These are phyloP conservation scores for Pegoplata infirma DNA, from an alignment of 2,888 invertebrate species.

Conservation along the genomic window DNA sequence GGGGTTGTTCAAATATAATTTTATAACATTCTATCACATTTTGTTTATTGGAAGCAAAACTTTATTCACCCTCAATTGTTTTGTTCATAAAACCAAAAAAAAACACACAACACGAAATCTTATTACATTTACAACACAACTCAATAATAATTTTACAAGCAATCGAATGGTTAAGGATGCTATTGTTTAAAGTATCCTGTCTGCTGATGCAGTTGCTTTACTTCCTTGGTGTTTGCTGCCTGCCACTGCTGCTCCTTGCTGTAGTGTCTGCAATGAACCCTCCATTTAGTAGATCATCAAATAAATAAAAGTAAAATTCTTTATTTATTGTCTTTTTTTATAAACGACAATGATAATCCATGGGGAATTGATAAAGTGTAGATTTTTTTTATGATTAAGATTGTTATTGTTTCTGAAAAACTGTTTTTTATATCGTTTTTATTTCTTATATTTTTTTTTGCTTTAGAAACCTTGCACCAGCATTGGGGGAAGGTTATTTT, in stretches of 20 bases:
- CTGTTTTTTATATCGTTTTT: not conserved
- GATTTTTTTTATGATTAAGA: slow-evolving; percentile 55
- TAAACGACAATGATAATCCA: slow-evolving; percentile 52
- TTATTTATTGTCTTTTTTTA: slow-evolving; percentile 6
- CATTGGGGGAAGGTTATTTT: slow-evolving; percentile 15
- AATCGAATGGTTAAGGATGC: slow-evolving; percentile 56
- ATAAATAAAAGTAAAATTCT: slow-evolving; percentile 30
- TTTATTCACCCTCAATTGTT: slow-evolving; percentile 55
- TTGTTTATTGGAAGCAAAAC: slow-evolving; percentile 50
- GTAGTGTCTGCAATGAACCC: slow-evolving; percentile 41
- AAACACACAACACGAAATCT: slow-evolving; percentile 29
- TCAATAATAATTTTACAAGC: slow-evolving; percentile 72
- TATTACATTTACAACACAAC: slow-evolving; percentile 57
- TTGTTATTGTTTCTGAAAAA: slow-evolving; percentile 49
- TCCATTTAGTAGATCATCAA: slow-evolving; percentile 3
- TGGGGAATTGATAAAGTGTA: slow-evolving; percentile 60
- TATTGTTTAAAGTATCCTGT: slow-evolving; percentile 31
- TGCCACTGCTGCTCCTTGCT: not conserved
- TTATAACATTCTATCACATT: slow-evolving; percentile 42
- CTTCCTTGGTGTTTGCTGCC: slow-evolving; percentile 1
- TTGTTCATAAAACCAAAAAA: not conserved
- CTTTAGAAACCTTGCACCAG: slow-evolving; percentile 9
- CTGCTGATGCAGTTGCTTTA: slow-evolving; percentile 33
- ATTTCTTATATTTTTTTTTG: not conserved
- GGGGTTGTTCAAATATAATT: slow-evolving; percentile 51